Evolutionary conservation across 1,140 invertebrate genomes (phyloP).

Genomic region (Monomorium pharaonis): DNA sequence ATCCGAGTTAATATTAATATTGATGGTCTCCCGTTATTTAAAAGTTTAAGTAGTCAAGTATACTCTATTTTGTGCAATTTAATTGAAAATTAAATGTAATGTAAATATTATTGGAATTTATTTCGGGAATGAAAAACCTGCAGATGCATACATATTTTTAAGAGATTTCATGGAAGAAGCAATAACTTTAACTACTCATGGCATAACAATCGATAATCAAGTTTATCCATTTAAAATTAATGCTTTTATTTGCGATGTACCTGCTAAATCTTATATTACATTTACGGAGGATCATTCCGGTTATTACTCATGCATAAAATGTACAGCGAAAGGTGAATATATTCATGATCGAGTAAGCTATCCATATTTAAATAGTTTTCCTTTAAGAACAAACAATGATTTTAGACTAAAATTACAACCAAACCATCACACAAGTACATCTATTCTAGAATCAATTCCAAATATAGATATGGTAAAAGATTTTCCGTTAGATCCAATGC

Average conservation of each 20-base stretch:
- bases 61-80: background rate
- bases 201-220: background rate
- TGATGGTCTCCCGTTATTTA: background rate
- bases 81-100: background rate
- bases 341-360: background rate
- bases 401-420: conserved; percentile 4
- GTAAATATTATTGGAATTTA: conserved; percentile 4
- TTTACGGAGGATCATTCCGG: background rate
- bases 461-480: conserved; percentile 7
- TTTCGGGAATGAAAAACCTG: background rate
- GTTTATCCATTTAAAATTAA: conserved; percentile 16
- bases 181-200: background rate
- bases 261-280: background rate
- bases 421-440: background rate
- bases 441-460: conserved; percentile 8
- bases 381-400: background rate
- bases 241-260: background rate
- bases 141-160: conserved; percentile 8
- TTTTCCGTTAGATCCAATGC: conserved; percentile 1
- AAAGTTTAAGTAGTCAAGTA: background rate
- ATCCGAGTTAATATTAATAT: background rate
- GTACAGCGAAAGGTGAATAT: background rate
- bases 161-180: background rate
- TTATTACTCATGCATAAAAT: background rate
- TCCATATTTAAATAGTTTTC: background rate